These are phyloP conservation scores for Cremastinae sp. DNA, from an alignment of 2,888 invertebrate genomes.

Conservation along the genomic window DNA sequence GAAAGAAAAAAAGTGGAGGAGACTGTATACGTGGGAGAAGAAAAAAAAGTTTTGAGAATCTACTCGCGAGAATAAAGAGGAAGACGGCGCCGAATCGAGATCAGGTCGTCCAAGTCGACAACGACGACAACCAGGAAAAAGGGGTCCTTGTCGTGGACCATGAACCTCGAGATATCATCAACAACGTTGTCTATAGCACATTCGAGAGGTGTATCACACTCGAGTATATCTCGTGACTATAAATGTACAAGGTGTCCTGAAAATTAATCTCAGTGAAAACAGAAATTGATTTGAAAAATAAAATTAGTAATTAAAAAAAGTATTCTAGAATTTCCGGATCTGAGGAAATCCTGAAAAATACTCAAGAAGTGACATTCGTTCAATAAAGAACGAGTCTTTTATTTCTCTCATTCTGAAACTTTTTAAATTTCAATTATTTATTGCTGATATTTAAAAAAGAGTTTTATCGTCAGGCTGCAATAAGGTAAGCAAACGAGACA, in stretches of 20 bases:
- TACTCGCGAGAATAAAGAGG: slow-evolving; percentile 7
- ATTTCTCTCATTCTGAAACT: too few relatives aligned
- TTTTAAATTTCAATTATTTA: too few relatives aligned
- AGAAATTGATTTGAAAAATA: background rate
- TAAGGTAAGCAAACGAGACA: too few relatives aligned
- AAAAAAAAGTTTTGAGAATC: slow-evolving; percentile 36
- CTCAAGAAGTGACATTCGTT: too few relatives aligned
- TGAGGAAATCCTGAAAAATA: too few relatives aligned
- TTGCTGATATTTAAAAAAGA: too few relatives aligned
- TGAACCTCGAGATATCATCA: slow-evolving; percentile 57
- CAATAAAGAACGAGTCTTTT: too few relatives aligned
- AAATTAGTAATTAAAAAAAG: background rate
- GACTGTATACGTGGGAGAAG: slow-evolving; percentile 35
- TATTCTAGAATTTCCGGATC: too few relatives aligned
- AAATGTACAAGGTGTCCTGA: slow-evolving; percentile 15
- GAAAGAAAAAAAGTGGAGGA: background rate
- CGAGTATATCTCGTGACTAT: slow-evolving; percentile 46
- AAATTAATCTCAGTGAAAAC: slow-evolving; percentile 20
- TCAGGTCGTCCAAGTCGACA: slow-evolving; percentile 51
- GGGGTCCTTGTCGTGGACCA: slow-evolving; percentile 48
- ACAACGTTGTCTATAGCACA: slow-evolving; percentile 33
- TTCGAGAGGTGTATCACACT: background rate
- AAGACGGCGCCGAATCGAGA: slow-evolving; percentile 52
- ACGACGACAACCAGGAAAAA: slow-evolving; percentile 31
- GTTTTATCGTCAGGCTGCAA: too few relatives aligned